These are phyloP conservation scores for Cheilosia variabilis DNA, from an alignment of 2,888 invertebrate species.

Conservation along the genomic window DNA sequence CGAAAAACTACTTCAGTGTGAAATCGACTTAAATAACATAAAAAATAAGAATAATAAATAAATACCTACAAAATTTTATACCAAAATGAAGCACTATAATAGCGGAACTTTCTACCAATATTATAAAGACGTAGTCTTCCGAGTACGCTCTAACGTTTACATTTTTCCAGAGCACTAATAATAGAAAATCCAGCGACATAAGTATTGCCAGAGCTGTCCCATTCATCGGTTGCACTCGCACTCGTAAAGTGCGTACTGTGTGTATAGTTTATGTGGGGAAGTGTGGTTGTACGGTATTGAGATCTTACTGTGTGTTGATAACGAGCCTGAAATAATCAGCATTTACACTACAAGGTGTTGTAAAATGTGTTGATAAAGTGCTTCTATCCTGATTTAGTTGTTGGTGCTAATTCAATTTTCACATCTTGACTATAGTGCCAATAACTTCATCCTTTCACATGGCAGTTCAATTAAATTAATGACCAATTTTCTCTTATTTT, in stretches of 20 bases:
- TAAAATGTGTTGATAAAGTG: conserved; percentile 17
- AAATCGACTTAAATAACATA: conserved; percentile 43
- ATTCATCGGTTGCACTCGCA: conserved; percentile 43
- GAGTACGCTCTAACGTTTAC: conserved; percentile 2
- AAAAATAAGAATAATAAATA: conserved; percentile 21
- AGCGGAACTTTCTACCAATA: conserved; percentile 12
- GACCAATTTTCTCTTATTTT: conserved; percentile 52
- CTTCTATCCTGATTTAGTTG: neutral
- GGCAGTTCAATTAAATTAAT: conserved; percentile 49
- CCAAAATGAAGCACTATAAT: neutral
- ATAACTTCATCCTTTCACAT: conserved; percentile 24
- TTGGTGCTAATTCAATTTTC: conserved; percentile 37
- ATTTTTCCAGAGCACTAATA: conserved; percentile 1
- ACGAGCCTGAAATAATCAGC: conserved; percentile 29
- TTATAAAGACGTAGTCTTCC: conserved; percentile 1
- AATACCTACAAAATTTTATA: neutral
- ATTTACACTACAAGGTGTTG: conserved; percentile 18
- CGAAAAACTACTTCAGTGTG: conserved; percentile 46
- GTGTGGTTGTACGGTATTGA: conserved; percentile 12
- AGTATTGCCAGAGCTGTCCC: conserved; percentile 34
- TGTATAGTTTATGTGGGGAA: conserved; percentile 12
- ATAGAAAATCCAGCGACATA: neutral
- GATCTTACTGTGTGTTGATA: conserved; percentile 19
- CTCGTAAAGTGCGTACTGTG: conserved; percentile 8
- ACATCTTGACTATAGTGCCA: conserved; percentile 20